Evolutionary conservation across 1,140 invertebrate species (phyloP), one percentile per base, ranked within the genome.

Genomic region (Meloidogyne chitwoodi): DNA sequence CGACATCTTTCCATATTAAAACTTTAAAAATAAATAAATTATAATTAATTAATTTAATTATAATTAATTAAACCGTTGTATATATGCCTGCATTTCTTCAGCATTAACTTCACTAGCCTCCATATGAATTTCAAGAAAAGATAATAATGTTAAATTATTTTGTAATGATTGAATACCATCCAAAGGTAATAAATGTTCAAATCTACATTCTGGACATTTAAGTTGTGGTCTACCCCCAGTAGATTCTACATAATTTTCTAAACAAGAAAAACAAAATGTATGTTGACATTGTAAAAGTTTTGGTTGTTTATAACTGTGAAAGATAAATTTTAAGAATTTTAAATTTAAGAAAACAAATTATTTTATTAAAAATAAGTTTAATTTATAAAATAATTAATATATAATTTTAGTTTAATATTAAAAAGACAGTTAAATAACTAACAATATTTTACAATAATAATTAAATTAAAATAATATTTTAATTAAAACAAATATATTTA

Each of bases 281-380:
- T 99, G 96, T 90, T 99, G 96, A 88, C 96, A 99, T 92, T 96
- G 96, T 83, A 99, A 89, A 83, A 98, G 90, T 89, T 98, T 98
- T 38, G 96, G 96, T 88, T 95, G 95, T 84, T 94, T 91, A 89
- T 75, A 75, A 11, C 63, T 73, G 62, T 63, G 48, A 68, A 2
- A 65, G 10, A 8, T 38, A 38, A 38, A 38, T n/a, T n/a, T n/a
- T n/a, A n/a, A n/a, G n/a, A n/a, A n/a, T n/a, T n/a, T n/a, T n/a
- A n/a, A n/a, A n/a, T n/a, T n/a, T n/a, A n/a, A n/a, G n/a, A n/a
- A n/a, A n/a, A n/a, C n/a, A n/a, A n/a, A n/a, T n/a, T n/a, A n/a
- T n/a, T n/a, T n/a, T n/a, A n/a, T n/a, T n/a, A n/a, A n/a, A n/a
- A n/a, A n/a, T n/a, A n/a, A n/a, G n/a, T n/a, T n/a, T n/a, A n/a